Evolutionary conservation across 2,888 invertebrate species (phyloP).

Genomic region (Girardia tigrina): DNA sequence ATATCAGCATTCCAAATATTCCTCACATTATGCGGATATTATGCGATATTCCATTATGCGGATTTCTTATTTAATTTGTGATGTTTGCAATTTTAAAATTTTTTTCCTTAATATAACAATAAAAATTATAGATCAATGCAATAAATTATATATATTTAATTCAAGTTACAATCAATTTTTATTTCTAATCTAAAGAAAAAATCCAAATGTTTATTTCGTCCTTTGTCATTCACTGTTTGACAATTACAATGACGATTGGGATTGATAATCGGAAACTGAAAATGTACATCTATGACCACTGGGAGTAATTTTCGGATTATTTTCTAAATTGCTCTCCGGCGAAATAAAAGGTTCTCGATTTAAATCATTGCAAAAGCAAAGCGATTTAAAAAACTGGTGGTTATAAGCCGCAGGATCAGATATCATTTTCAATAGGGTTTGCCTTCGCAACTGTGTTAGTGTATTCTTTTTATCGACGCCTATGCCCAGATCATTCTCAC

Average conservation of each 20-base stretch:
- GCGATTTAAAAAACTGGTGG: constrained; percentile 46
- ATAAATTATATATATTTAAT: too few relatives aligned
- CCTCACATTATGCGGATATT: too few relatives aligned
- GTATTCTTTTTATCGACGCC: constrained; percentile 31
- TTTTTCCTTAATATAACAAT: too few relatives aligned
- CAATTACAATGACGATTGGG: not conserved
- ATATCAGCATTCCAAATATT: too few relatives aligned
- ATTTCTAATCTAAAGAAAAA: too few relatives aligned
- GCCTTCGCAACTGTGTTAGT: constrained; percentile 40
- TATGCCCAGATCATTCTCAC: constrained; percentile 36
- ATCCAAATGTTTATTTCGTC: too few relatives aligned
- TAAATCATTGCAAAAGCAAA: constrained; percentile 38
- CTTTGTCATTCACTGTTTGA: too few relatives aligned
- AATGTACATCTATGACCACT: not conserved
- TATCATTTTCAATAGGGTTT: constrained; percentile 48
- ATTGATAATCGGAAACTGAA: constrained; percentile 1
- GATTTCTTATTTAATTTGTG: too few relatives aligned
- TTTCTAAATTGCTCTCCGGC: not conserved
- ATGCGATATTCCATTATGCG: too few relatives aligned
- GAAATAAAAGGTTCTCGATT: not conserved
- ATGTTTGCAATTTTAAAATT: too few relatives aligned
- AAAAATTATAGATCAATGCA: too few relatives aligned
- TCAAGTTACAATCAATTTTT: too few relatives aligned
- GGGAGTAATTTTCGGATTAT: not conserved
- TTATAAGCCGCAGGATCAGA: constrained; percentile 50